Evolutionary conservation across 2,888 invertebrate genomes (phyloP).

Genomic region (Lasioglossum calceatum): DNA sequence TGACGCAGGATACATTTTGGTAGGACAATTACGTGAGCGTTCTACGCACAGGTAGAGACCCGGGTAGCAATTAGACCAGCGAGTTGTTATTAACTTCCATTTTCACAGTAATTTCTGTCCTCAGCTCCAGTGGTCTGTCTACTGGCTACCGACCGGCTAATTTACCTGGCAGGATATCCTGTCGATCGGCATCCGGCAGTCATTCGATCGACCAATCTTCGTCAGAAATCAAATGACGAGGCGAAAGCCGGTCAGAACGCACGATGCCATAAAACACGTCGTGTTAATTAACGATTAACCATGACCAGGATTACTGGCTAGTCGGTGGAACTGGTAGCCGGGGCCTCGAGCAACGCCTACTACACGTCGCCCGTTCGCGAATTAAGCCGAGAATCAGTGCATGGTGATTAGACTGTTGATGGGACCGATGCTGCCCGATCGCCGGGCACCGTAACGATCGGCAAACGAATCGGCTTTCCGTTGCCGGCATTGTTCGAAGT

Average conservation of each 20-base stretch:
- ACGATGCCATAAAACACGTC: constrained; percentile 69
- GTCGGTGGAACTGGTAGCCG: constrained; percentile 69
- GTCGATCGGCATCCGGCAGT: constrained; percentile 71
- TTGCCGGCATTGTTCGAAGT: not conserved
- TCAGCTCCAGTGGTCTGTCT: constrained; percentile 54
- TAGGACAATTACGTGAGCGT: constrained; percentile 54
- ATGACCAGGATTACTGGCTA: constrained; percentile 75
- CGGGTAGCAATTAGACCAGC: constrained; percentile 52
- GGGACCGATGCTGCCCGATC: constrained; percentile 60
- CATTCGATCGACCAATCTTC: constrained; percentile 71
- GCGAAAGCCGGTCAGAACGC: constrained; percentile 61
- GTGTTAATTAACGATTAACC: constrained; percentile 79
- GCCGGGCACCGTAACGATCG: constrained; percentile 49
- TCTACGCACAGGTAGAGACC: constrained; percentile 34
- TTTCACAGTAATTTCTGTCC: constrained; percentile 60
- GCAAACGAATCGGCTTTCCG: constrained; percentile 18
- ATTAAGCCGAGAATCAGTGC: constrained; percentile 79
- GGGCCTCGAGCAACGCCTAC: constrained; percentile 64
- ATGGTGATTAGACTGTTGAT: constrained; percentile 78
- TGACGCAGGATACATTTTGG: constrained; percentile 33
- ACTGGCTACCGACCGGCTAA: constrained; percentile 50
- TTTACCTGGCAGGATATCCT: constrained; percentile 71
- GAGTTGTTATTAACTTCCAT: constrained; percentile 61
- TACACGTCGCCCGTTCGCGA: constrained; percentile 63
- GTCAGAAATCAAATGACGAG: constrained; percentile 71